phyloP scores from a whole-genome alignment of 2,888 invertebrate species.

The Pteria penguin region DNA sequence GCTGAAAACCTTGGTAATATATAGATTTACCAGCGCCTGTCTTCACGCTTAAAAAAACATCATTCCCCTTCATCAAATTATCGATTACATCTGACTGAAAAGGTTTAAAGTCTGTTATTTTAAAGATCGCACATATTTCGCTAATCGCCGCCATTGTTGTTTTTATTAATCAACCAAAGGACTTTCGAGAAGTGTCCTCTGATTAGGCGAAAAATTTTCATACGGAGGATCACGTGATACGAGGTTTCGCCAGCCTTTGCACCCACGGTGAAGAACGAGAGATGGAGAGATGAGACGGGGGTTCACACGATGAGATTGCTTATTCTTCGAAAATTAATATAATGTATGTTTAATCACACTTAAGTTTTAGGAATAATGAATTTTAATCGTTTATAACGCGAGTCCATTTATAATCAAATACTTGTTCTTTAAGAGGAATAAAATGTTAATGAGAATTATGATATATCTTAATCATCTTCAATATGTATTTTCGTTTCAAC shows the following conservation, averaged over 20 bases:
- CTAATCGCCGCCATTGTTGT: not conserved
- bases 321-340: too few species aligned
- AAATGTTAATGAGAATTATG: too few species aligned
- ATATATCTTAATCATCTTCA: too few species aligned
- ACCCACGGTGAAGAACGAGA: not conserved
- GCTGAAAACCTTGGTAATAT: not conserved
- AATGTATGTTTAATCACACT: too few species aligned
- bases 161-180: not conserved
- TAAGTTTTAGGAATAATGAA: too few species aligned
- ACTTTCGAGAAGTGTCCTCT: not conserved
- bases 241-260: not conserved
- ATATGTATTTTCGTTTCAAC: too few species aligned
- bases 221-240: not conserved
- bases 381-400: too few species aligned
- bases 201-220: not conserved
- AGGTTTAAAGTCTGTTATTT: not conserved
- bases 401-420: too few species aligned
- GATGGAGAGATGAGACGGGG: not conserved
- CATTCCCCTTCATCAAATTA: slow-evolving; percentile 5
- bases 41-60: slow-evolving; percentile 5
- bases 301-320: not conserved
- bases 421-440: too few species aligned
- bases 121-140: not conserved
- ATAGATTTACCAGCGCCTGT: slow-evolving; percentile 9
- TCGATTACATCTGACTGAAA: not conserved